phyloP scores from a whole-genome alignment of 2,888 invertebrate genomes.

The Troides oblongomaculatus region DNA sequence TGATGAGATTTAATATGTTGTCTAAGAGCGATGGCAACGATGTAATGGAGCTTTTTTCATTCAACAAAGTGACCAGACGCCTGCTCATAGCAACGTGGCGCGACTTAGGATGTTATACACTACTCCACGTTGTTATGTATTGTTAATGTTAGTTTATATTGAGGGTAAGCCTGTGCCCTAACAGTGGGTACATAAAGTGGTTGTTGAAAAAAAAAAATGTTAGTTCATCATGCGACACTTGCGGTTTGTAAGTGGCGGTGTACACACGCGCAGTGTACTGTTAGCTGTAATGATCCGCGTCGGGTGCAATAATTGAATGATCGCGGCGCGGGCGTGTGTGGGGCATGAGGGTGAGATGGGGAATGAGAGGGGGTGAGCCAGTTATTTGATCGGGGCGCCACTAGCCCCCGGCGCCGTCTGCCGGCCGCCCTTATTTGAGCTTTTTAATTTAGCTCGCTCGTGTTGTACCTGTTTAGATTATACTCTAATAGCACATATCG shows the following conservation, averaged over 20 bases:
- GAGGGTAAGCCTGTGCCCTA: too few relatives aligned
- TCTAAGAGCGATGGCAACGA: too few relatives aligned
- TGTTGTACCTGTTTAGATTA: constrained; percentile 7
- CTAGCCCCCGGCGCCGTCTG: constrained; percentile 39
- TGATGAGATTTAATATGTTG: too few relatives aligned
- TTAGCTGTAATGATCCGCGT: constrained; percentile 33
- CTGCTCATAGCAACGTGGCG: too few relatives aligned
- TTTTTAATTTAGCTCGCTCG: constrained; percentile 29
- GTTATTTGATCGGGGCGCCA: constrained; percentile 48
- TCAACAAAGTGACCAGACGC: too few relatives aligned
- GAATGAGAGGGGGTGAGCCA: constrained; percentile 32
- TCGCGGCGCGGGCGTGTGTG: constrained; percentile 32
- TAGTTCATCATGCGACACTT: not conserved
- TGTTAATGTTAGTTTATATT: too few relatives aligned
- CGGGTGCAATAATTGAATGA: constrained; percentile 43
- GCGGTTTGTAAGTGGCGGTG: not conserved
- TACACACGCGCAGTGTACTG: constrained; percentile 5
- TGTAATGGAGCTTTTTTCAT: too few relatives aligned
- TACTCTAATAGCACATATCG: too few relatives aligned
- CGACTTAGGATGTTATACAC: too few relatives aligned
- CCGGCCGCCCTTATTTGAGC: constrained; percentile 35
- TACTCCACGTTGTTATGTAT: too few relatives aligned
- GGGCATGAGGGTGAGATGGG: constrained; percentile 31
- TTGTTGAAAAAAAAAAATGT: too few relatives aligned
- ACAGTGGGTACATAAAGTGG: too few relatives aligned